Evolutionary conservation across 1,140 invertebrate genomes (phyloP).

Genomic region (Monomorium pharaonis): DNA sequence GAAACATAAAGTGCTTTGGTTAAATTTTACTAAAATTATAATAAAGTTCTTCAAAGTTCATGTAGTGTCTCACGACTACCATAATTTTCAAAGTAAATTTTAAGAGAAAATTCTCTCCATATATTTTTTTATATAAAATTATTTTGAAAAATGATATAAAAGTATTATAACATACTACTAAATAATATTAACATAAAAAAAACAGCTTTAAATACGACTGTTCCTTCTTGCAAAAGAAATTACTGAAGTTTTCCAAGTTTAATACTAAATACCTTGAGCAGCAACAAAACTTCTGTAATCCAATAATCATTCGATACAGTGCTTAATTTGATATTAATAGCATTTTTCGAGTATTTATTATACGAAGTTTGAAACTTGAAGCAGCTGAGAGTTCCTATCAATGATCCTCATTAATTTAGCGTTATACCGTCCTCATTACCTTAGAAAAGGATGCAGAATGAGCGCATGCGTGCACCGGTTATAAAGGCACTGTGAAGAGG

Average conservation of each 20-base stretch:
- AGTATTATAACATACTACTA: not conserved
- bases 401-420: constrained; percentile 33
- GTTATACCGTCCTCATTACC: constrained; percentile 23
- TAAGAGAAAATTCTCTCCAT: too few relatives aligned
- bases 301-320: not conserved
- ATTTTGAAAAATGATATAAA: not conserved
- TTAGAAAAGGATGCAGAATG: not conserved
- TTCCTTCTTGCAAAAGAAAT: not conserved
- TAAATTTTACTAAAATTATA: too few relatives aligned
- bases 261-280: constrained; percentile 10
- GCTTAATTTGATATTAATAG: constrained; percentile 1
- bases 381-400: not conserved
- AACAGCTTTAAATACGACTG: not conserved
- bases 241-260: too few relatives aligned
- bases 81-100: too few relatives aligned
- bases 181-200: not conserved
- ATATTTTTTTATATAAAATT: too few relatives aligned
- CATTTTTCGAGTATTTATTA: constrained; percentile 5
- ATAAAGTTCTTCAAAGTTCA: too few relatives aligned
- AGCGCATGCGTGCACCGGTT: not conserved
- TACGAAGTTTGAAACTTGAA: not conserved
- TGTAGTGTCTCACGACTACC: too few relatives aligned
- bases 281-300: not conserved
- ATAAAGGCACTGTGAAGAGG: not conserved
- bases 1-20: too few relatives aligned